phyloP scores from a whole-genome alignment of 2,888 invertebrate species.

The Drosophila meridiana region DNA sequence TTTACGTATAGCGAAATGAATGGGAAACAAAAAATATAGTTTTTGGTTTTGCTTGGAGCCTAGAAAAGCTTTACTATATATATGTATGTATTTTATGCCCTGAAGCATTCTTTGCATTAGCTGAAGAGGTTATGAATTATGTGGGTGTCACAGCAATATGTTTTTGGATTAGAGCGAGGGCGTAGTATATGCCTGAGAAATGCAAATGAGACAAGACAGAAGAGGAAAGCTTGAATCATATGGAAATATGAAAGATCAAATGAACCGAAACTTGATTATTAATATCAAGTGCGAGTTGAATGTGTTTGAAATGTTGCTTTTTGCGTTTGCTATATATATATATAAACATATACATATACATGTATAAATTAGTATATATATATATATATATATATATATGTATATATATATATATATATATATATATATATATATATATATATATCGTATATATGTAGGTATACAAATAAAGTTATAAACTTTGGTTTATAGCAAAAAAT shows the following conservation, averaged over 20 bases:
- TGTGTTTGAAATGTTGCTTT: slow-evolving; percentile 25
- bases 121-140: slow-evolving; percentile 53
- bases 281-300: slow-evolving; percentile 33
- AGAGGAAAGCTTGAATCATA: background rate
- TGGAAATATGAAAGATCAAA: background rate
- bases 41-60: slow-evolving; percentile 48
- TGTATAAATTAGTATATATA: slow-evolving; percentile 19
- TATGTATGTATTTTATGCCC: slow-evolving; percentile 28
- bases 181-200: slow-evolving; percentile 46
- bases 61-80: slow-evolving; percentile 58
- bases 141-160: slow-evolving; percentile 62
- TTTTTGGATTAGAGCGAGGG: slow-evolving; percentile 9
- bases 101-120: slow-evolving; percentile 47
- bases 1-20: slow-evolving; percentile 20
- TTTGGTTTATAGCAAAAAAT: slow-evolving; percentile 61
- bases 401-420: slow-evolving; percentile 26
- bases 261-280: slow-evolving; percentile 31
- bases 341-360: slow-evolving; percentile 24
- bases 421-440: slow-evolving; percentile 27
- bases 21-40: slow-evolving; percentile 12
- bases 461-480: slow-evolving; percentile 55
- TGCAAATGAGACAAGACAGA: slow-evolving; percentile 26
- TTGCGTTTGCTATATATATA: slow-evolving; percentile 20
- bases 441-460: slow-evolving; percentile 31
- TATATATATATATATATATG: slow-evolving; percentile 30